These are phyloP conservation scores for Steinernema khuongi DNA, from an alignment of 1,140 invertebrate genomes.

Conservation along the genomic window DNA sequence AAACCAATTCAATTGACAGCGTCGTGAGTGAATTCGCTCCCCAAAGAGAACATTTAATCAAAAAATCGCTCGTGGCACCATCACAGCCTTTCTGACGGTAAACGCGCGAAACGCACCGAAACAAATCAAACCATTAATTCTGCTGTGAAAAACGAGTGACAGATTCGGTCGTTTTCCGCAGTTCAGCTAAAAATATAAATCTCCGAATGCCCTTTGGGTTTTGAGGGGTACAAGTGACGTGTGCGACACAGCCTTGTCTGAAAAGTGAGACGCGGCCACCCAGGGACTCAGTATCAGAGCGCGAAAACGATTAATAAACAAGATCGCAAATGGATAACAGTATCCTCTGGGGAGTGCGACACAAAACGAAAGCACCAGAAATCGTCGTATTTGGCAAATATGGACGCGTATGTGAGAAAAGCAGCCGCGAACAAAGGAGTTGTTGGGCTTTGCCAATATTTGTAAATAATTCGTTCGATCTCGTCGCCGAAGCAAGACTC, in stretches of 20 bases:
- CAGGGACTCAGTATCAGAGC: neutral
- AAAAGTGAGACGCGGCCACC: neutral
- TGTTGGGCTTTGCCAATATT: neutral
- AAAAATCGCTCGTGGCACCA: neutral
- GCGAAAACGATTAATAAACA: neutral
- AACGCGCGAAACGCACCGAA: neutral
- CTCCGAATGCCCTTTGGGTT: neutral
- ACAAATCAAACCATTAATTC: neutral
- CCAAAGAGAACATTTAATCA: neutral
- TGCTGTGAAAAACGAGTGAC: neutral
- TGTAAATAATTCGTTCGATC: neutral
- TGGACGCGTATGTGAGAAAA: too few relatives aligned
- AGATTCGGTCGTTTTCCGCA: neutral
- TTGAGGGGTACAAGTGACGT: neutral
- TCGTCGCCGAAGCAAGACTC: neutral
- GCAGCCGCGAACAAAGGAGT: too few relatives aligned
- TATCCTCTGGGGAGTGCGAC: neutral
- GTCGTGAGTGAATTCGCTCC: neutral
- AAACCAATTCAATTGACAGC: slow-evolving; percentile 5
- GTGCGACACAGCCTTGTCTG: neutral
- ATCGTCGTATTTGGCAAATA: too few relatives aligned
- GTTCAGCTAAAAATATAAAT: neutral
- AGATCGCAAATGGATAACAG: neutral
- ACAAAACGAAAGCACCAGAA: neutral
- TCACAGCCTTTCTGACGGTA: neutral